Percentiles rank a stretch among this genome's conserved stretches.
Conservation (phyloP, 2,797 vertebrate species). For the Astyanax mexicanus region DNA sequence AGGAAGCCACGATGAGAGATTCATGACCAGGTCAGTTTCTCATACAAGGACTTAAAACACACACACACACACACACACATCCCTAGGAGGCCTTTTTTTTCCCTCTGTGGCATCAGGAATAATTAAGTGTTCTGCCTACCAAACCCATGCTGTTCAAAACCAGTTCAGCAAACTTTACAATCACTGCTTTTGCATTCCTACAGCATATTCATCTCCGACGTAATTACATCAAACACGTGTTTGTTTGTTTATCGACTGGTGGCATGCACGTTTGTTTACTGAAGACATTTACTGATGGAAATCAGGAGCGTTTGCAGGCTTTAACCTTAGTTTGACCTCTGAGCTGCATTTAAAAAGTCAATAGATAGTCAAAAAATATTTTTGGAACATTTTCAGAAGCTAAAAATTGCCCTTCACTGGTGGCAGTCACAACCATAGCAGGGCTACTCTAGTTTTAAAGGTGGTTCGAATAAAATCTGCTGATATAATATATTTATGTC, state of each 20-base stretch:
- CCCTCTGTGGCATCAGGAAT: not conserved
- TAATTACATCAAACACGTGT: not conserved
- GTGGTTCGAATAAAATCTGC: too few species aligned
- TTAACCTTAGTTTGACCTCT: too few species aligned
- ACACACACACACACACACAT: not conserved
- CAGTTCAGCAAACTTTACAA: not conserved
- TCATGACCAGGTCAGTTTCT: constrained; percentile 43
- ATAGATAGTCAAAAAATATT: too few species aligned
- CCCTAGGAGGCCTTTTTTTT: not conserved
- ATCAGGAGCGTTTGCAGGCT: too few species aligned
- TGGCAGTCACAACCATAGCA: not conserved
- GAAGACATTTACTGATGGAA: not conserved
- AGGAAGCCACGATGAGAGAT: constrained; percentile 49
- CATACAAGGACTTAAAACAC: constrained; percentile 15
- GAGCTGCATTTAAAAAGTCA: too few species aligned
- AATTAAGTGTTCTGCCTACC: not conserved
- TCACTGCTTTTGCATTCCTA: not conserved
- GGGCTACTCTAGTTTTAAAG: not conserved
- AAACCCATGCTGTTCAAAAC: constrained; percentile 5
- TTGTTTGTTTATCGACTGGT: not conserved
- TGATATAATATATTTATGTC: too few species aligned
- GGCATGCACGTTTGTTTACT: not conserved
- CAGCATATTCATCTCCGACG: not conserved
- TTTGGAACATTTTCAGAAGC: too few species aligned
- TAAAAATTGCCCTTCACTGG: not conserved